Evolutionary conservation across 2,113 vertebrate genomes (phyloP).

Genomic region (Galemys pyrenaicus): DNA sequence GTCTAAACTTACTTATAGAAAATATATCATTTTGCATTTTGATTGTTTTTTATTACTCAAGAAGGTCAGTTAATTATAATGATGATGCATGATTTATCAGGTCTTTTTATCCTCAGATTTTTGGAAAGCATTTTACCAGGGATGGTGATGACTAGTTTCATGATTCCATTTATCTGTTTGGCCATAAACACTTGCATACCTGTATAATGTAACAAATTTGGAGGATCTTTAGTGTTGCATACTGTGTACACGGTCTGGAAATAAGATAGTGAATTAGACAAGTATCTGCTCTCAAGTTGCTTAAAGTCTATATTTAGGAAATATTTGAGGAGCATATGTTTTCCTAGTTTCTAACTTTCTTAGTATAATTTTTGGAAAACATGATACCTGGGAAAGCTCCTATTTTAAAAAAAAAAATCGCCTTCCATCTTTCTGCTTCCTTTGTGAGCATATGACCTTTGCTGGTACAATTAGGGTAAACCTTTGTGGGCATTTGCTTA

Average conservation of each 20-base stretch:
- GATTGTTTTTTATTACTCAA: conserved; percentile 5
- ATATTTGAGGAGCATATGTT: not conserved
- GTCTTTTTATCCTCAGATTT: not conserved
- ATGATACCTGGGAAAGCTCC: not conserved
- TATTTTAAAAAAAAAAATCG: not conserved
- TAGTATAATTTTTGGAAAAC: not conserved
- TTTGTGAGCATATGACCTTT: not conserved
- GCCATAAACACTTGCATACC: not conserved
- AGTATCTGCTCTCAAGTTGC: not conserved
- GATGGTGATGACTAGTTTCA: not conserved
- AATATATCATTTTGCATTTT: not conserved
- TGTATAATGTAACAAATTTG: not conserved
- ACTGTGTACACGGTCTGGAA: not conserved
- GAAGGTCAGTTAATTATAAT: not conserved
- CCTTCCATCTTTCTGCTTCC: not conserved
- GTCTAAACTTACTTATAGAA: conserved; percentile 10
- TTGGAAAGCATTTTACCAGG: not conserved
- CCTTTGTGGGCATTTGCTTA: not conserved
- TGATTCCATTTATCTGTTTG: not conserved
- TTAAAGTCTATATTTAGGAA: not conserved
- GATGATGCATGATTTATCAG: not conserved
- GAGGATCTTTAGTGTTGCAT: not conserved
- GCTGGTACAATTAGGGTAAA: not conserved
- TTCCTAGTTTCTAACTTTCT: not conserved
- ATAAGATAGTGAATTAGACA: not conserved